Base-by-base conservation (phyloP, 1,140 invertebrate genomes). In the Drosophila nasuta region DNA sequence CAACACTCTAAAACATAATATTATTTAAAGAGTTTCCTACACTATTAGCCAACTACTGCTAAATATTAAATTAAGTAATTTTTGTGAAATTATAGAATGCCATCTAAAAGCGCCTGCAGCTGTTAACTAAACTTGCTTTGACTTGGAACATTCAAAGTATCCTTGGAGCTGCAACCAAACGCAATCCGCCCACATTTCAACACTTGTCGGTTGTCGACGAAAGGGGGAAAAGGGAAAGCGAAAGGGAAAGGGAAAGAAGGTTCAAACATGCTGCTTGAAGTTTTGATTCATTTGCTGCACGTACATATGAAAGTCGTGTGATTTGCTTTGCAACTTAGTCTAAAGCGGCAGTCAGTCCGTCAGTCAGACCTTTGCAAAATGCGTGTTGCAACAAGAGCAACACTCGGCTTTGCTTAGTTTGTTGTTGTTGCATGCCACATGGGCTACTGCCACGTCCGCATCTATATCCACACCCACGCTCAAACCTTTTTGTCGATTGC, bases 281-380 rank as follows among this genome's bases (percentile, higher is more conserved):
- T 75, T 75, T 75, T 75, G 67, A 75, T 64, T 75, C 72, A 75
- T 75, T 69, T 75, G 72, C 72, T 57, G 67, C 72, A 75, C 66
- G 72, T 75, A 57, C 72, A 58, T 73, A 65, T 71, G 57, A 62
- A 67, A 71, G 56, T 72, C 73, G 49, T 79, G 67, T 76, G 77
- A 79, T 79, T 79, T 79, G 71, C 65, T 51, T 62, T 30, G 51
- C 66, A 75, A 70, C 52, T 75, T 75, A 63, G 72, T 70, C 72
- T 45, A 52, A 28, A 70, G 67, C 72, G 62, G 20, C 52, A 62
- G 56, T 57, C 46, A 30, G 58, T 5, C 11, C 15, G n/a, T 33
- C 13, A 8, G 51, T 15, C n/a, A 3, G 43, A 59, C 25, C 33
- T 45, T 57, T 51, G 65, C 56, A 46, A 49, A 59, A 49, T 72